Evolutionary conservation across 2,113 vertebrate species (phyloP).

Genomic region (Seriola aureovittata): DNA sequence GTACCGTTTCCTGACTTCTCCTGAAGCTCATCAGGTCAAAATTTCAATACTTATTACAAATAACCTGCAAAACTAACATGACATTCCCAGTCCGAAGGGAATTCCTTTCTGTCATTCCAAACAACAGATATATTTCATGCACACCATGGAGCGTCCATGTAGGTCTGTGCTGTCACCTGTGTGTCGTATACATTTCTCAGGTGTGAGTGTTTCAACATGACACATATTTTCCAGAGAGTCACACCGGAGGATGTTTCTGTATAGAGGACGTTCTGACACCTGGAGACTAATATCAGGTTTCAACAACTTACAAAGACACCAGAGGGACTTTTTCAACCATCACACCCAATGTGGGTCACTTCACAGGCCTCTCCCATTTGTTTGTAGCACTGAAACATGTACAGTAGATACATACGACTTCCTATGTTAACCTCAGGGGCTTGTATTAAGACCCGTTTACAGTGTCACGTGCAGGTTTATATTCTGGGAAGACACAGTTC

Average conservation of each 20-base stretch:
- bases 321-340: conserved; percentile 22
- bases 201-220: neutral
- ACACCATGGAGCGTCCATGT: neutral
- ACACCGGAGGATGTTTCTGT: conserved; percentile 9
- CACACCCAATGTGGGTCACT: conserved; percentile 64
- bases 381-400: conserved; percentile 39
- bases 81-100: neutral
- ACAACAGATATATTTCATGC: neutral
- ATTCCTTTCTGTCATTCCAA: neutral
- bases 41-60: neutral
- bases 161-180: neutral
- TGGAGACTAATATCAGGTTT: conserved; percentile 61
- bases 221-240: neutral
- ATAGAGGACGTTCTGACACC: conserved; percentile 26
- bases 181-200: neutral
- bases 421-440: neutral
- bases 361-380: conserved; percentile 56
- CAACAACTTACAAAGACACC: conserved; percentile 62
- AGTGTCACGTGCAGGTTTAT: conserved; percentile 8
- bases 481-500: neutral
- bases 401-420: conserved; percentile 10
- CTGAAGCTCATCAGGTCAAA: neutral
- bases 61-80: no score
- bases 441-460: neutral
- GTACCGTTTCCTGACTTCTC: neutral